These are phyloP conservation scores for Loriculus beryllinus DNA, from an alignment of 2,797 vertebrate genomes.

Conservation along the genomic window DNA sequence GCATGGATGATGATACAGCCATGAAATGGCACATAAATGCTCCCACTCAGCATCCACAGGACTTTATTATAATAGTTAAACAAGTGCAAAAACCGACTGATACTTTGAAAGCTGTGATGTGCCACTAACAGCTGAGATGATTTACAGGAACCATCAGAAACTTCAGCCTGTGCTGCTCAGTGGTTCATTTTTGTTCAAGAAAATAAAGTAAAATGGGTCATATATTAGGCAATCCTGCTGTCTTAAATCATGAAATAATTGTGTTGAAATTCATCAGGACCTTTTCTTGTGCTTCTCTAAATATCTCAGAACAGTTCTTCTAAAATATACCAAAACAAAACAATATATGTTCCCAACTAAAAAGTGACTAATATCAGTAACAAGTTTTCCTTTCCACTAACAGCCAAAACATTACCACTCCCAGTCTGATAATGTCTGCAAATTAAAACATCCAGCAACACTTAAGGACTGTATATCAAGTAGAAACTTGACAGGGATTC, in stretches of 20 bases:
- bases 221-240: conserved; percentile 9
- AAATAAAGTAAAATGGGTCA: conserved; percentile 17
- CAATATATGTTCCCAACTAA: neutral
- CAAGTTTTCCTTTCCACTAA: neutral
- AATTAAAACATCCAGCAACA: conserved; percentile 24
- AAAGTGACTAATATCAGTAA: neutral
- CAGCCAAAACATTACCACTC: neutral
- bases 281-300: conserved; percentile 1
- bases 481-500: conserved; percentile 25
- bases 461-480: conserved; percentile 25
- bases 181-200: conserved; percentile 22
- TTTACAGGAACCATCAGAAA: conserved; percentile 32
- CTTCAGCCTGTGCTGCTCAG: neutral
- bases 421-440: neutral
- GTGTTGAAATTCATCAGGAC: neutral
- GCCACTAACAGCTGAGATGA: neutral
- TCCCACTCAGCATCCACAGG: neutral
- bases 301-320: neutral
- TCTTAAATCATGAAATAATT: conserved; percentile 48
- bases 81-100: neutral
- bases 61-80: neutral
- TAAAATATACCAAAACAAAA: conserved; percentile 17
- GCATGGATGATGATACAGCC: neutral
- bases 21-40: neutral
- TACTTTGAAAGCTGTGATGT: neutral